Base-by-base conservation (phyloP, 2,888 invertebrate species). In the Rhingia campestris region DNA sequence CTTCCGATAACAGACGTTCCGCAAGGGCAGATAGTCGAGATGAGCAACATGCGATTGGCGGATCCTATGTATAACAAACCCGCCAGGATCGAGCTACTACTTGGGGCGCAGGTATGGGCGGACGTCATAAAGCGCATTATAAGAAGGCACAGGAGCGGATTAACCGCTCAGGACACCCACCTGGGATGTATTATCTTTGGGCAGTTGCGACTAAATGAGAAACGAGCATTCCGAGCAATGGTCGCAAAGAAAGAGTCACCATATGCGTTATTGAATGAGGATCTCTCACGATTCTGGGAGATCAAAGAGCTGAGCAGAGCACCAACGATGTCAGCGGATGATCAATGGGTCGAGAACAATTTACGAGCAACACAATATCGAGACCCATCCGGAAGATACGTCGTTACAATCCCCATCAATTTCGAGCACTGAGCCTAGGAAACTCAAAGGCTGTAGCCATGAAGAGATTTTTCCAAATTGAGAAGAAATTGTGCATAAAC, bases 171-270 rank as follows among this genome's bases (percentile, higher is more conserved):
- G 9, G 39, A 53, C 5, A 59, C 59, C 2, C 32, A 39, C 14
- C 39, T 70, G 1, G 70, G 70, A 0, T 70, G 70, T 58, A 58
- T 70, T 1, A 14, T 70, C 7, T 70, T 70, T 53, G 70, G 70
- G 9, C 30, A 39, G n/a, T 14, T 49, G 10, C 37, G 39, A 7
- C 6, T 14, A 7, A 22, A 14, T 4, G 12, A 35, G 6, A 3
- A 39, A n/a, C 33, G 58, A 58, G 58, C 22, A 39, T 9, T 3
- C 10, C 7, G 63, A 37, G 12, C 22, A 22, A 22, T 22, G 22
- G 22, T 22, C 22, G 22, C 2, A 22, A 22, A 2, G 22, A 2
- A 22, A 22, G 22, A 22, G 22, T 22, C 22, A 22, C 22, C 22
- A 22, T 1, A 22, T 22, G 22, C 22, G 22, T 10, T n/a, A 54